Percentiles rank a stretch among this genome's conserved stretches.
Evolutionary conservation across 1,140 invertebrate species (phyloP).

Genomic region (Chymomyza costata): DNA sequence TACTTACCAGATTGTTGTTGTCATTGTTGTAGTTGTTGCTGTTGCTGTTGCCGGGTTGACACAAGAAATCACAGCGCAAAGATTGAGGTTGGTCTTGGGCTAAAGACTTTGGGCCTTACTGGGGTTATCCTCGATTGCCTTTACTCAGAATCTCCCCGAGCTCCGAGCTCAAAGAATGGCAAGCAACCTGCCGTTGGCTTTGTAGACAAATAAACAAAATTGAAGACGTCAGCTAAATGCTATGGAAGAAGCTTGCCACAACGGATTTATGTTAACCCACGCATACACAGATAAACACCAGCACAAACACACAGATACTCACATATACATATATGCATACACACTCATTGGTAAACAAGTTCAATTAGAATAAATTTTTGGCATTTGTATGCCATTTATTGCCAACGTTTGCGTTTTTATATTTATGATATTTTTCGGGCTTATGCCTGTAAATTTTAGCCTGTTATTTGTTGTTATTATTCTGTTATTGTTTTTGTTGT

Average conservation of each 20-base stretch:
- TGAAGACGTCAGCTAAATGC: conserved; percentile 59
- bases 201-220: conserved; percentile 53
- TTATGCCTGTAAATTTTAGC: conserved; percentile 21
- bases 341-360: conserved; percentile 67
- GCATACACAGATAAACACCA: conserved; percentile 2
- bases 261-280: conserved; percentile 10
- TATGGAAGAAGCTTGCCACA: conserved; percentile 9
- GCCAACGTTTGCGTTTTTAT: conserved; percentile 68
- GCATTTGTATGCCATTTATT: conserved; percentile 59
- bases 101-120: background rate
- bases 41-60: conserved; percentile 39
- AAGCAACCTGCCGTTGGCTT: conserved; percentile 50
- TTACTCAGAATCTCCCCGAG: background rate
- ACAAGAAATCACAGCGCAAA: conserved; percentile 55
- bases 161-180: conserved; percentile 25
- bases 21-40: conserved; percentile 12
- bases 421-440: conserved; percentile 64
- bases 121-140: too few relatives aligned
- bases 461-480: conserved; percentile 18
- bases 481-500: conserved; percentile 23
- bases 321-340: conserved; percentile 36
- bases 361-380: conserved; percentile 68
- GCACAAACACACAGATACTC: background rate
- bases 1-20: conserved; percentile 30
- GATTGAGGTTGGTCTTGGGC: conserved; percentile 5